Base-by-base conservation (phyloP, 2,797 vertebrate species). In the Sebastes trivittatus region DNA sequence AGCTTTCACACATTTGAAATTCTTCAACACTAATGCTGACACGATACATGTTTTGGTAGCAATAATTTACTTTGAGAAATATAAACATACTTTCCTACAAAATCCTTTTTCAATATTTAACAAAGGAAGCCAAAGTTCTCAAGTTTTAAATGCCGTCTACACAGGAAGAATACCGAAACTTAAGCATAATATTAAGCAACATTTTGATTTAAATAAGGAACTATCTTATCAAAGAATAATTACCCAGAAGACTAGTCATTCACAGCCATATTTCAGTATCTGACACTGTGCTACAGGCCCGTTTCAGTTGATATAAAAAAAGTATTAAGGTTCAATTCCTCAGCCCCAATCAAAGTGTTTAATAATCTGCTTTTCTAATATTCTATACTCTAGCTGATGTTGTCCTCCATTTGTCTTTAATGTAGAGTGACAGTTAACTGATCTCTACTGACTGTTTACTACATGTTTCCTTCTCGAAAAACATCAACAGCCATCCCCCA, bases 141-240 rank as follows among this genome's bases (percentile, higher is more conserved):
- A 18, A 46, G 13, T 13, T 46, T 49, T 49, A 49, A 49, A 49
- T 49, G 46, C 18, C 18, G 0, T 20, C 18, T 49, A 49, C 16
- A 20, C 46, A 49, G 46, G 16, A 49, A 49, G 46, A 18, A 36
- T 36, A 36, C 34, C 34, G 0, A 36, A 36, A 36, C 11, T 11
- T 36, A 36, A 36, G 34, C 34, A 36, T 36, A 36, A 36, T 36
- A 36, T 36, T 36, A 36, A 11, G 34, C 0, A 36, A 5, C 0
- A 36, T 36, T 36, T 3, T 11, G 16, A 30, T 30, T 30, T 60
- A 20, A 60, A 30, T 60, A 8, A 30, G 29, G 29, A 60, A 10
- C 0, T 18, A 10, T 59, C 7, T 9, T 2, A 59, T 29, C 14
- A 29, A 60, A 32, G 16, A 32, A 61, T n/a, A 2, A 10, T 18